Percentiles rank a stretch among this genome's conserved stretches.
These are phyloP conservation scores for Myotis pilosus DNA, from an alignment of 2,797 vertebrate genomes.

Conservation along the genomic window DNA sequence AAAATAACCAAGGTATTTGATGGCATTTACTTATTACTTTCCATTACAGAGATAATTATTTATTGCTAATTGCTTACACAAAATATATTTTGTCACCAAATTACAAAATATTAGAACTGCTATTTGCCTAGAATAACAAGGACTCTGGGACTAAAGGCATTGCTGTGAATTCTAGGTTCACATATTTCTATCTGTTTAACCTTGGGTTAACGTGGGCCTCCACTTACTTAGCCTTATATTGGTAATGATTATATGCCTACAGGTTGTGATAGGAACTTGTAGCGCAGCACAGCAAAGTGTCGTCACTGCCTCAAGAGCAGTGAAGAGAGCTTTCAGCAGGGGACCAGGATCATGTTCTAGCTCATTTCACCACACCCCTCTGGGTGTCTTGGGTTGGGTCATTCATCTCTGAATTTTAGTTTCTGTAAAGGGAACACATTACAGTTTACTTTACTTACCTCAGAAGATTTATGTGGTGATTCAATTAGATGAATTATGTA, in stretches of 20 bases:
- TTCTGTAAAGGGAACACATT: background rate
- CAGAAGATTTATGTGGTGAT: background rate
- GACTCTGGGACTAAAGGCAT: background rate
- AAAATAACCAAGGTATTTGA: background rate
- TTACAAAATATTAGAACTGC: background rate
- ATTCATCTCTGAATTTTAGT: background rate
- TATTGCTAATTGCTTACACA: background rate
- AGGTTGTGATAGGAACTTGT: background rate
- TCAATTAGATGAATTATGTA: background rate
- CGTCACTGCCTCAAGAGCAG: background rate
- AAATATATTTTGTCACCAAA: background rate
- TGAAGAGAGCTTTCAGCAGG: background rate
- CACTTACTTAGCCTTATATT: background rate
- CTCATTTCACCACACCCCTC: background rate
- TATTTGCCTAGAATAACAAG: background rate
- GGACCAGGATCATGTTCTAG: background rate
- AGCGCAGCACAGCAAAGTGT: background rate
- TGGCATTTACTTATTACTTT: slow-evolving; percentile 22
- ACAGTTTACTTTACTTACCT: background rate
- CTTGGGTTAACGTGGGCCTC: background rate
- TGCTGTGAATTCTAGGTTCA: background rate
- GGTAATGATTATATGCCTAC: background rate
- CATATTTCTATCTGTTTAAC: background rate
- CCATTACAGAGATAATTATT: background rate
- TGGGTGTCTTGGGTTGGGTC: background rate